Evolutionary conservation across 2,113 vertebrate genomes (phyloP).

Genomic region (Pantherophis guttatus): DNA sequence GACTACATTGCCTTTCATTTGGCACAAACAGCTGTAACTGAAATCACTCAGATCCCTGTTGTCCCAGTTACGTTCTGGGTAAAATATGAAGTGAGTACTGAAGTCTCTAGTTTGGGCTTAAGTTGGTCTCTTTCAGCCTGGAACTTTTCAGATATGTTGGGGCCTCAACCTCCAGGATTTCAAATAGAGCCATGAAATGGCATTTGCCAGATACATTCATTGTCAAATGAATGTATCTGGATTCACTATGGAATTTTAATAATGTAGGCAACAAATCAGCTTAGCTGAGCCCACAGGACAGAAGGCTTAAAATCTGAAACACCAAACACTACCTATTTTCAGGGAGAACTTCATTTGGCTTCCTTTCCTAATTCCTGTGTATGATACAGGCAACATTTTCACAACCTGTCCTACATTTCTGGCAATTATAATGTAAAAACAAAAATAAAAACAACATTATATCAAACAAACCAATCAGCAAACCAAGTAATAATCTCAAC

Average conservation of each 20-base stretch:
- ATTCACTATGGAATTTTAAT: neutral
- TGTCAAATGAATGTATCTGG: neutral
- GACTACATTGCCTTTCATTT: constrained; percentile 78
- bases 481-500: neutral
- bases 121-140: neutral
- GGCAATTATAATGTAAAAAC: neutral
- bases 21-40: constrained; percentile 63
- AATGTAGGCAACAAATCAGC: neutral
- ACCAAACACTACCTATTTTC: neutral
- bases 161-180: neutral
- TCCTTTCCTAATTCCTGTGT: neutral
- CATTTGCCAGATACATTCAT: neutral
- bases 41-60: constrained; percentile 73
- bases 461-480: neutral
- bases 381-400: neutral
- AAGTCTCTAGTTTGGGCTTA: neutral
- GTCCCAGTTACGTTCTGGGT: constrained; percentile 72
- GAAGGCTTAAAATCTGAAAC: neutral
- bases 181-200: neutral
- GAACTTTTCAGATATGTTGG: neutral
- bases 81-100: constrained; percentile 73
- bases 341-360: neutral
- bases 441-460: neutral
- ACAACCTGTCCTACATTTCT: neutral
- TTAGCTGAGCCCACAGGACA: neutral